Base-by-base conservation (phyloP, 1,140 invertebrate genomes). In the Zaprionus taronus region DNA sequence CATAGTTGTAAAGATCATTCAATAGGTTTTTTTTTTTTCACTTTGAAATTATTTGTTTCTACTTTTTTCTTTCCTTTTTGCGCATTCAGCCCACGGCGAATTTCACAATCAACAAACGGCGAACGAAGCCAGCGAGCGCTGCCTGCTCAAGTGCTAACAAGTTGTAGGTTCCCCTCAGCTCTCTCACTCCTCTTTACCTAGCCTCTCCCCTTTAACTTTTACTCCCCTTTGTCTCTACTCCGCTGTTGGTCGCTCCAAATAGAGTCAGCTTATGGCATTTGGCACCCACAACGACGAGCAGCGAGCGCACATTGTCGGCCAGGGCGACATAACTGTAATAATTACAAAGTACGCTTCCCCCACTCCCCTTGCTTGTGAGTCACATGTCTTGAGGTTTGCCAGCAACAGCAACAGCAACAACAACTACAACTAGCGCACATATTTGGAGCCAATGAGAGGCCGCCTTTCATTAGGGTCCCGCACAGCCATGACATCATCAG, bases 281-380 rank as follows among this genome's bases (percentile, higher is more conserved):
- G 60, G 73, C 73, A 76, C 72, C 72, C 72, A 75, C 72, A 58
- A 75, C 26, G 5, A 11, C 38, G n/a, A 15, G 5, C 4, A 1
- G 7, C 51, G 44, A 34, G 34, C 11, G 2, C 12, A 65, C 56
- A 63, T 41, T 41, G 31, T 14, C 53, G 51, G 38, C 53, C 53
- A 26, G 28, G 36, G 41, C 67, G 41, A 71, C 69, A 55, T 81
- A 87, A 87, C 84, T 87, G 84, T 87, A 87, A 89, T 87, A 38
- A 87, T 87, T 87, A 89, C 84, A 87, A 24, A 61, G 38, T 44
- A 55, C 26, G 38, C n/a, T 22, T 20, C 20, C 20, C 20, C 7
- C 31, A 14, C 12, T 17, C 17, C 28, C n/a, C 34, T 63, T 56
- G 49, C 41, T 41, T 24, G 62, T 72, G 83, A 81, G 70, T 80